Evolutionary conservation across 2,888 invertebrate species (phyloP).

Genomic region (Ligdia adustata): DNA sequence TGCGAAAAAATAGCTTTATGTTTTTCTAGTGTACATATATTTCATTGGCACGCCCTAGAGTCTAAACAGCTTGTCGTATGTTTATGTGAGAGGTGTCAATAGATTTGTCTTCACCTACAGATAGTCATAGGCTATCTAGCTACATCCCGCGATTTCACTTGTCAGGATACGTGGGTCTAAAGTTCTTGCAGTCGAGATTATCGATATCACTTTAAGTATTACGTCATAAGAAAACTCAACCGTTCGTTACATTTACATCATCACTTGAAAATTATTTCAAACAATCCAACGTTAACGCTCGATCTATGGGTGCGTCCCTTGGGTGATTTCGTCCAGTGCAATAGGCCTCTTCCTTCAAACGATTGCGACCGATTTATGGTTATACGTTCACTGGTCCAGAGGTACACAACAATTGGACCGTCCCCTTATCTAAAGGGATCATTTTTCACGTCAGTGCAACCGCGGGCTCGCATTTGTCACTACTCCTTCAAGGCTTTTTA

Average conservation of each 20-base stretch:
- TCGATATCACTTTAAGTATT: no score
- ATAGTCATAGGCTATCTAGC: no score
- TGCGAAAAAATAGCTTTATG: no score
- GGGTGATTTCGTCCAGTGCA: slow-evolving; percentile 39
- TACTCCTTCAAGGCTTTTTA: slow-evolving; percentile 72
- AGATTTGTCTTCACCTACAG: no score
- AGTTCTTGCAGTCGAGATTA: no score
- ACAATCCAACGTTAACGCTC: slow-evolving; percentile 49
- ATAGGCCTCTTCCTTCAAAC: slow-evolving; percentile 31
- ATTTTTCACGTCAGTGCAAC: slow-evolving; percentile 78
- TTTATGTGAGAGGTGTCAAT: no score
- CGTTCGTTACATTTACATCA: slow-evolving; percentile 37
- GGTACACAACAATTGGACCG: slow-evolving; percentile 72
- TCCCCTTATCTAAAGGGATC: slow-evolving; percentile 75
- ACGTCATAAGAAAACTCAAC: no score
- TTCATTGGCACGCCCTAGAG: no score
- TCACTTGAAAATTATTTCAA: slow-evolving; percentile 56
- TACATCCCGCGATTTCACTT: no score
- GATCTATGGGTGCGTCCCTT: slow-evolving; percentile 51
- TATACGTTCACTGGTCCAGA: slow-evolving; percentile 47
- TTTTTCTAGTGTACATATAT: no score
- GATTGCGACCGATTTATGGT: slow-evolving; percentile 24
- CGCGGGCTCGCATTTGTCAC: slow-evolving; percentile 71
- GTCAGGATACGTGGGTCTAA: no score
- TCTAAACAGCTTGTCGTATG: no score